phyloP scores from a whole-genome alignment of 2,797 vertebrate species.

The Numenius phaeopus region DNA sequence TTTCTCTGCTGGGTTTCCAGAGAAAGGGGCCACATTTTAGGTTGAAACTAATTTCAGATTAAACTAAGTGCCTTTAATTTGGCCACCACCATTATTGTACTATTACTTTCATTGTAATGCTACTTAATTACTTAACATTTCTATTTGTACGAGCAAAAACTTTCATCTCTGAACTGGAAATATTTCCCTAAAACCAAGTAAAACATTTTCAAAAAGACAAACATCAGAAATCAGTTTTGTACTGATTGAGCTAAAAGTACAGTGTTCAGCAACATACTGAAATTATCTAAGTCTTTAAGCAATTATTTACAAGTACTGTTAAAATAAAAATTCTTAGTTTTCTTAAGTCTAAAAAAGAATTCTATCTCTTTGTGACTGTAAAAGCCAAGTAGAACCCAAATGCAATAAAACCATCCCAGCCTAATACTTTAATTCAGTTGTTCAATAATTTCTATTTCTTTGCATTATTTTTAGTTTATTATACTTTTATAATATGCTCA shows the following conservation, averaged over 20 bases:
- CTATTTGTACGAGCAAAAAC: not conserved
- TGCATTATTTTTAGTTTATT: slow-evolving; percentile 77
- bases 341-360: not conserved
- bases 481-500: slow-evolving; percentile 70
- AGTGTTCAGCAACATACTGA: not conserved
- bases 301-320: not conserved
- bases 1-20: not conserved
- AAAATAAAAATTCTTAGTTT: not conserved
- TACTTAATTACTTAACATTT: not conserved
- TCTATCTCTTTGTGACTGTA: slow-evolving; percentile 12
- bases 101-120: not conserved
- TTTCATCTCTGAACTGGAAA: not conserved
- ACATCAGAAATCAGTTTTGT: not conserved
- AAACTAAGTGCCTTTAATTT: not conserved
- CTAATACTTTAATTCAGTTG: slow-evolving; percentile 75
- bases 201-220: not conserved
- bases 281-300: not conserved
- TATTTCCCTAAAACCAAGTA: not conserved
- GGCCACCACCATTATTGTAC: not conserved
- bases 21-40: not conserved
- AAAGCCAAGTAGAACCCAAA: slow-evolving; percentile 29
- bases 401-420: slow-evolving; percentile 32
- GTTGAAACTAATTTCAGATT: not conserved
- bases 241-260: not conserved
- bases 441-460: slow-evolving; percentile 74